phyloP scores from a whole-genome alignment of 2,888 invertebrate genomes.

The Carabus problematicus region DNA sequence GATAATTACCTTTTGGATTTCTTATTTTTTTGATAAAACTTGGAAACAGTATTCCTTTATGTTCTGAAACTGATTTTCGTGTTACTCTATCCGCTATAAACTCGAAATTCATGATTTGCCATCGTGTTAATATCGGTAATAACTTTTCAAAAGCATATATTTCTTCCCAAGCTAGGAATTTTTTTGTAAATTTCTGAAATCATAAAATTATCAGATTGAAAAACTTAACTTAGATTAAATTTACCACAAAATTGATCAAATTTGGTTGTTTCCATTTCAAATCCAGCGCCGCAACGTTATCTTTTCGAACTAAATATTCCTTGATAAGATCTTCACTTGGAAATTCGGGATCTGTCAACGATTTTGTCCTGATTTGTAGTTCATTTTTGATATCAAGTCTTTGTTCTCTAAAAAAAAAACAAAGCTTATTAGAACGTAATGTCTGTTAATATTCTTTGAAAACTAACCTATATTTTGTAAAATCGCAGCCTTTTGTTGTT shows the following conservation, averaged over 20 bases:
- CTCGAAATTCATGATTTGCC: slow-evolving; percentile 68
- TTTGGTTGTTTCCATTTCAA: slow-evolving; percentile 72
- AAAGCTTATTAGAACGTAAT: not conserved
- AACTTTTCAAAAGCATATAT: slow-evolving; percentile 80
- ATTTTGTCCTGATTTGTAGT: slow-evolving; percentile 71
- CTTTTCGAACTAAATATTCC: slow-evolving; percentile 71
- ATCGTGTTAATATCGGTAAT: slow-evolving; percentile 76
- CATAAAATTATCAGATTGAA: slow-evolving; percentile 15
- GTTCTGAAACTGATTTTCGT: slow-evolving; percentile 42
- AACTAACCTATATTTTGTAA: slow-evolving; percentile 66
- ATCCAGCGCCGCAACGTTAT: slow-evolving; percentile 63
- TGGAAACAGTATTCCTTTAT: slow-evolving; percentile 58
- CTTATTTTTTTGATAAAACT: slow-evolving; percentile 65
- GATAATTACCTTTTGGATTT: slow-evolving; percentile 57
- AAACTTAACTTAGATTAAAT: slow-evolving; percentile 46
- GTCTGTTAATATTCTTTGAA: not conserved
- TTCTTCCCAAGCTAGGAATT: slow-evolving; percentile 76
- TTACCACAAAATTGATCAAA: slow-evolving; percentile 74
- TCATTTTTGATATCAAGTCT: slow-evolving; percentile 72
- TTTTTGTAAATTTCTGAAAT: slow-evolving; percentile 70
- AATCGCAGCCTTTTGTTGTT: slow-evolving; percentile 68
- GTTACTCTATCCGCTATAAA: slow-evolving; percentile 32
- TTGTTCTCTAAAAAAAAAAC: slow-evolving; percentile 64
- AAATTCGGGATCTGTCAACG: slow-evolving; percentile 68
- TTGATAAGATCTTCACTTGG: slow-evolving; percentile 77